Evolutionary conservation across 2,113 vertebrate species (phyloP), one percentile per base, ranked within the genome.

Genomic region (Polypterus senegalus): DNA sequence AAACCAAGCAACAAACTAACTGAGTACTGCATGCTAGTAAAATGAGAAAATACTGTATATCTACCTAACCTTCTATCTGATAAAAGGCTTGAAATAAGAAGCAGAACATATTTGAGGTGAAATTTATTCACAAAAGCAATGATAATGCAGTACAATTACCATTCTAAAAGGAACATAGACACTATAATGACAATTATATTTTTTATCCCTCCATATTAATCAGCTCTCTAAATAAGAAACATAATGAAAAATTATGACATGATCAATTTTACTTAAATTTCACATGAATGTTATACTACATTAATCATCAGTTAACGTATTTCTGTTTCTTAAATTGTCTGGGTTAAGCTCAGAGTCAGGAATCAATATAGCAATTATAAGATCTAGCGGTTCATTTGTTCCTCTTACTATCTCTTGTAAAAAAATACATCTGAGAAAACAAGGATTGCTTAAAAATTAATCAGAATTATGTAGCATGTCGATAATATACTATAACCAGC

Each of bases 321-420:
- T 45, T 58, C 44, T 44, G 44, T 58, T 58, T 45, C 56, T 45
- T 51, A 4, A 56, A 6, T 44, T 57, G 46, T 58, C 7, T 45
- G 3, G 56, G 11, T 7, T 58, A 6, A 6, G 27, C 56, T 44
- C 46, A 6, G 9, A 43, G 11, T 58, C 56, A 58, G 43, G 56
- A 58, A 44, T 58, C 56, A 58, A 58, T 4, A 45, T 45, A 58
- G 56, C 27, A 58, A 58, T 58, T 58, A 58, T 58, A 45, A 45
- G 56, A 58, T 58, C 44, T 43, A 9, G 56, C 46, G 56, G 56
- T 58, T 58, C 56, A 58, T 58, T 58, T 58, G 27, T 58, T 45
- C 27, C 56, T 45, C 44, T 58, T 58, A 58, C 27, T 58, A 58
- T 58, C 46, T 44, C 44, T 58, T 58, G 4, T 58, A 58, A 58